phyloP scores from a whole-genome alignment of 2,888 invertebrate species.

The Antitype chi region DNA sequence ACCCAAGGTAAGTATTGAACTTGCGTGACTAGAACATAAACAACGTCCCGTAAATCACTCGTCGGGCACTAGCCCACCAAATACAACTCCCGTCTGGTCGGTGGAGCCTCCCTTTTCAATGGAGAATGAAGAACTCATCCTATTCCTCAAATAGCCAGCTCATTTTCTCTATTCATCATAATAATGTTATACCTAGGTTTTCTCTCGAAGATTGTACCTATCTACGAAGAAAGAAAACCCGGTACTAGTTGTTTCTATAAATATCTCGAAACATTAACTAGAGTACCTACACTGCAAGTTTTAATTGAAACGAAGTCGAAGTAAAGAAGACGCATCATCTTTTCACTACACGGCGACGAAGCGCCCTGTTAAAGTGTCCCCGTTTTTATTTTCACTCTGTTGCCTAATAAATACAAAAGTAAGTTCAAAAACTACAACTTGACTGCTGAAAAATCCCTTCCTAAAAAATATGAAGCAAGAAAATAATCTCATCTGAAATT shows the following conservation, averaged over 20 bases:
- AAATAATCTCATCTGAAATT: too few species aligned
- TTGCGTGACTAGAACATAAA: too few species aligned
- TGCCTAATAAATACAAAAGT: background rate
- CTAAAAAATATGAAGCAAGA: too few species aligned
- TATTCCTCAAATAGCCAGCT: background rate
- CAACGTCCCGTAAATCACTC: too few species aligned
- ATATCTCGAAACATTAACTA: background rate
- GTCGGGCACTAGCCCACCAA: too few species aligned
- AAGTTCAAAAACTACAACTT: too few species aligned
- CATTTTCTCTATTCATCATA: background rate
- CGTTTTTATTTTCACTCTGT: background rate
- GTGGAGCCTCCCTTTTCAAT: background rate
- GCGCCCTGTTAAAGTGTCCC: background rate
- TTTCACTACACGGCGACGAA: background rate
- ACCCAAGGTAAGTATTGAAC: too few species aligned
- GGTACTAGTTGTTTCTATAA: background rate
- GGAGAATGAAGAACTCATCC: background rate
- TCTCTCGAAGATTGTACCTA: background rate
- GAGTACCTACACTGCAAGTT: background rate
- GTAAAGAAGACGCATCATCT: constrained; percentile 24
- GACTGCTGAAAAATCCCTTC: too few species aligned
- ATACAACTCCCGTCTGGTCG: background rate
- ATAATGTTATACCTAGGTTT: background rate
- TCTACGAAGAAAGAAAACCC: background rate
- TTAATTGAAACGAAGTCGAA: constrained; percentile 1